Conservation (phyloP, 2,797 vertebrate species). For the Euphonia xanthogaster region DNA sequence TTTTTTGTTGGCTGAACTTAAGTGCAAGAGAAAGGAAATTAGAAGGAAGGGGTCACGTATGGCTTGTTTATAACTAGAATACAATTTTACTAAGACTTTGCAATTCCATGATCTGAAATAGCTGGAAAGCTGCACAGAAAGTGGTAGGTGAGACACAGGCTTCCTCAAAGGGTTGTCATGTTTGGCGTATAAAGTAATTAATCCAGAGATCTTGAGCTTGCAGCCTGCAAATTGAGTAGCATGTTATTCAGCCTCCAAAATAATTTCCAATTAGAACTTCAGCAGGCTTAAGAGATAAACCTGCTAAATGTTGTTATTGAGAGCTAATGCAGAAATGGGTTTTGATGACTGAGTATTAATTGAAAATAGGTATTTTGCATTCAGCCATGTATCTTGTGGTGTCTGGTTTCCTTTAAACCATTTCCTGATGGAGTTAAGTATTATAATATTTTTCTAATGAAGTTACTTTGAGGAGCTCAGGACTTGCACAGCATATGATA, state of each 20-base stretch:
- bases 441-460: not conserved
- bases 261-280: not conserved
- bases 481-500: not conserved
- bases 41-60: not conserved
- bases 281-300: not conserved
- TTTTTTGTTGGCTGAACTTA: not conserved
- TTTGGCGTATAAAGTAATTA: not conserved
- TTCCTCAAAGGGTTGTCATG: not conserved
- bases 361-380: not conserved
- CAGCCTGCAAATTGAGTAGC: not conserved
- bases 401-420: not conserved
- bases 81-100: fast-evolving
- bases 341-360: conserved; percentile 13
- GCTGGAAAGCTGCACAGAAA: not conserved
- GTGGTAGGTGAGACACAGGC: not conserved
- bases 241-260: not conserved
- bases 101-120: not conserved
- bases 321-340: not conserved
- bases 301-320: not conserved
- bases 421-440: not conserved
- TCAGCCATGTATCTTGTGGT: not conserved
- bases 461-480: not conserved
- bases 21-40: not conserved
- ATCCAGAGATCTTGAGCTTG: not conserved
- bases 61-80: not conserved